Evolutionary conservation across 2,113 vertebrate genomes (phyloP).

Genomic region (Rhipidura dahli): DNA sequence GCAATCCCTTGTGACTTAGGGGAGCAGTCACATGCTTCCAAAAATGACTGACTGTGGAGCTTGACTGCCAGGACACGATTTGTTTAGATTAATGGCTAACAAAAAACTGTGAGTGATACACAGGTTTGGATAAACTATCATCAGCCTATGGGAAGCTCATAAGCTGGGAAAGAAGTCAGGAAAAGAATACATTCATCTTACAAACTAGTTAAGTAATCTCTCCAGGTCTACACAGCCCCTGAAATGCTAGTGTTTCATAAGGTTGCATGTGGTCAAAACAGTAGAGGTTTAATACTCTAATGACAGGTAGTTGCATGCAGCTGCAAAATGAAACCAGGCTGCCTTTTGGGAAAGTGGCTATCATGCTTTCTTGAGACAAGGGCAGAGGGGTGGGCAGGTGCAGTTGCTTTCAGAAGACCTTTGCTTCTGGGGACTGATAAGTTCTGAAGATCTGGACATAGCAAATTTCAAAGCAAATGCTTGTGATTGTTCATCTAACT

Average conservation of each 20-base stretch:
- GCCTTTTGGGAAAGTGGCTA: background rate
- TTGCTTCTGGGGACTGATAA: background rate
- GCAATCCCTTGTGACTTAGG: background rate
- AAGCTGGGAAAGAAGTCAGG: background rate
- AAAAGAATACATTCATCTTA: background rate
- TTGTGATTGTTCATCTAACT: background rate
- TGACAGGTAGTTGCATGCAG: background rate
- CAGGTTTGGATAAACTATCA: background rate
- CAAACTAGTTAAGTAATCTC: background rate
- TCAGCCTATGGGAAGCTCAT: background rate
- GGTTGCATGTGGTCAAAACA: background rate
- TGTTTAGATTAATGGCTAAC: background rate
- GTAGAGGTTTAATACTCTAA: background rate
- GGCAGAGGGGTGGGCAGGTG: too few relatives aligned
- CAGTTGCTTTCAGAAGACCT: background rate
- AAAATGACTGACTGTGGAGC: background rate
- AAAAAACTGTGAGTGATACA: background rate
- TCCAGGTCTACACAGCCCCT: background rate
- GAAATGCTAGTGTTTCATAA: background rate
- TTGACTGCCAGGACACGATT: background rate
- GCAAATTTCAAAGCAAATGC: background rate
- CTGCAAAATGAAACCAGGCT: background rate
- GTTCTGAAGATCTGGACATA: background rate
- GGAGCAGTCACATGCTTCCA: background rate
- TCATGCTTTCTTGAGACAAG: rapidly evolving